A percentile compares a stretch with the other conserved stretches of the same genome.
Conservation (phyloP, 2,888 invertebrate species). For the Xestoiulus laeticollis region DNA sequence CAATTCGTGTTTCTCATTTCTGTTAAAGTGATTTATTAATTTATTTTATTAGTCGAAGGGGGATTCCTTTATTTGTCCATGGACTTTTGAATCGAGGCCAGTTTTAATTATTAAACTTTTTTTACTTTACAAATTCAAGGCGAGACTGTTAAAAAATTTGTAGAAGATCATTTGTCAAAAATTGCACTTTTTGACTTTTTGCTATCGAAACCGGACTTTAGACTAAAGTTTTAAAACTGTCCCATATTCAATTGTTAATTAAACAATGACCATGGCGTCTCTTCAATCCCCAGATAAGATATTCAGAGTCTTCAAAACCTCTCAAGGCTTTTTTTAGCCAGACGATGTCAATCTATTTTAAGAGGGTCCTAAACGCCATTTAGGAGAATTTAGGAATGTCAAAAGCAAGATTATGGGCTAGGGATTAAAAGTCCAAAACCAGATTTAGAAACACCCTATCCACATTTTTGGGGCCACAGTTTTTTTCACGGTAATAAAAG, state of each 20-base stretch:
- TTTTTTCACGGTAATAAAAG: no score
- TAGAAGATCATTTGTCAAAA: background rate
- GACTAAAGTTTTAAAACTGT: background rate
- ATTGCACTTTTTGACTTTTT: background rate
- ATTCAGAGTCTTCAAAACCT: background rate
- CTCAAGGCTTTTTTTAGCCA: background rate
- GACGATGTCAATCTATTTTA: background rate
- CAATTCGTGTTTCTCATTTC: background rate
- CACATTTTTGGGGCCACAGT: no score
- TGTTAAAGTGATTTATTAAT: background rate
- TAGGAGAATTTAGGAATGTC: no score
- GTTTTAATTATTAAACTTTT: background rate
- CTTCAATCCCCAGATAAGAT: background rate
- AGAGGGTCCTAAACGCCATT: background rate
- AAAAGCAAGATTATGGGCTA: background rate
- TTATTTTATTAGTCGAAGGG: background rate
- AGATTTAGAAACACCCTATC: background rate
- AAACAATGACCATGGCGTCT: background rate
- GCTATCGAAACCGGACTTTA: background rate
- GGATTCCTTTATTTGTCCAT: background rate
- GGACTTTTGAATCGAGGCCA: conserved; percentile 21
- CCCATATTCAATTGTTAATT: background rate
- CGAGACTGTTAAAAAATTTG: background rate
- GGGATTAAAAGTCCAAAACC: background rate
- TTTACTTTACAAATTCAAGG: background rate